phyloP scores from a whole-genome alignment of 2,888 invertebrate species.

The Cheilosia soror region DNA sequence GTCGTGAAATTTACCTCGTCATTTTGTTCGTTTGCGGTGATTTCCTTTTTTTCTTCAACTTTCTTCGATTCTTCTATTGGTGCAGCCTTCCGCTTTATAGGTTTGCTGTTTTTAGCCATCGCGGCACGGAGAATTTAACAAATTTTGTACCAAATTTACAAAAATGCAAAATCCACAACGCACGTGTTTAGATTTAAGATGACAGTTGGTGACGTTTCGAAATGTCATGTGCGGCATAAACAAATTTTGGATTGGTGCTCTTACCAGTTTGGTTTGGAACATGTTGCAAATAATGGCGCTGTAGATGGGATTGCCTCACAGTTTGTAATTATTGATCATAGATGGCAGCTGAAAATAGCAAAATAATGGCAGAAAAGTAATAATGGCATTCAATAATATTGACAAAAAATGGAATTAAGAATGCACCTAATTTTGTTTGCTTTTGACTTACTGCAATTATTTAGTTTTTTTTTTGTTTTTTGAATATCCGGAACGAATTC shows the following conservation, averaged over 20 bases:
- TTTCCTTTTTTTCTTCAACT: conserved; percentile 38
- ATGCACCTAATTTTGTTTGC: too few relatives aligned
- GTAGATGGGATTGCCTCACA: background rate
- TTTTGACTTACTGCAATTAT: too few relatives aligned
- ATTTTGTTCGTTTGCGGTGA: conserved; percentile 10
- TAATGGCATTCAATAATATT: too few relatives aligned
- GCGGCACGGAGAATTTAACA: background rate
- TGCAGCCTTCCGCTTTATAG: conserved; percentile 73
- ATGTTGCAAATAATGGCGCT: background rate
- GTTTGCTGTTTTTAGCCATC: conserved; percentile 67
- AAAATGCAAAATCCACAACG: conserved; percentile 6
- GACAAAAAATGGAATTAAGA: too few relatives aligned
- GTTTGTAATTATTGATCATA: background rate
- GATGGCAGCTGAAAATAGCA: conserved; percentile 4
- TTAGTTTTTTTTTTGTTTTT: too few relatives aligned
- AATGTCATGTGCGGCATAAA: conserved; percentile 54
- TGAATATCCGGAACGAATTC: too few relatives aligned
- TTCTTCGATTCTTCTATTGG: conserved; percentile 6
- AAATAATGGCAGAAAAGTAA: background rate
- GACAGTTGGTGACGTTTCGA: conserved; percentile 18
- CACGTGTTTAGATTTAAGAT: conserved; percentile 57
- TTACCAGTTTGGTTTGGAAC: background rate
- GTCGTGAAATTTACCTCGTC: conserved; percentile 43
- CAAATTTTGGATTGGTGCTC: conserved; percentile 15
- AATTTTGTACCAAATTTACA: conserved; percentile 21